phyloP scores from a whole-genome alignment of 2,113 vertebrate genomes.

The Ciconia maguari region DNA sequence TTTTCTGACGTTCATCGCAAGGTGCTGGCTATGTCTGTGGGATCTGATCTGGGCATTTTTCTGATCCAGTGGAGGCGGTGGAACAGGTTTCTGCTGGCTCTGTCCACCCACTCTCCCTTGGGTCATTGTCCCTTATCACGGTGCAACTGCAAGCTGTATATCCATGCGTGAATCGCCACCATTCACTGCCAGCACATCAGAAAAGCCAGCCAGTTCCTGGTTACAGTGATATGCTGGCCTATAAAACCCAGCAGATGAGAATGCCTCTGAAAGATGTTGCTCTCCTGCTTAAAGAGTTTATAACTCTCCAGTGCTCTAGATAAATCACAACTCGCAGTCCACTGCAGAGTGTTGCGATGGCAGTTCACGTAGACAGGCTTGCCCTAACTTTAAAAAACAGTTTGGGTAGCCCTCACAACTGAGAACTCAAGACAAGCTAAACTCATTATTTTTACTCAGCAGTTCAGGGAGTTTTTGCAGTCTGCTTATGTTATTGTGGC shows the following conservation, averaged over 20 bases:
- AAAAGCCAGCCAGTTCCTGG: neutral
- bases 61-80: neutral
- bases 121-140: fast-evolving
- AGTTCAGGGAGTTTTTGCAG: neutral
- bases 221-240: neutral
- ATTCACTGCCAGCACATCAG: neutral
- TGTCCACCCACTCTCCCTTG: neutral
- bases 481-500: neutral
- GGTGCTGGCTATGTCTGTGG: neutral
- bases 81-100: neutral
- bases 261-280: neutral
- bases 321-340: neutral
- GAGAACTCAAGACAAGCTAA: neutral
- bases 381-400: neutral
- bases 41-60: neutral
- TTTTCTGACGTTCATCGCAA: neutral
- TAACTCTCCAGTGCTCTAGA: neutral
- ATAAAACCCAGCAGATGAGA: neutral
- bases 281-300: neutral
- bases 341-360: neutral
- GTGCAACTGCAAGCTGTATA: neutral
- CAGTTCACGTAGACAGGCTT: neutral
- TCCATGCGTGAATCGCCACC: neutral
- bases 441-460: neutral
- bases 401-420: neutral